Evolutionary conservation across 2,797 vertebrate genomes (phyloP), one percentile per base, ranked within the genome.

Genomic region (Merluccius polli): DNA sequence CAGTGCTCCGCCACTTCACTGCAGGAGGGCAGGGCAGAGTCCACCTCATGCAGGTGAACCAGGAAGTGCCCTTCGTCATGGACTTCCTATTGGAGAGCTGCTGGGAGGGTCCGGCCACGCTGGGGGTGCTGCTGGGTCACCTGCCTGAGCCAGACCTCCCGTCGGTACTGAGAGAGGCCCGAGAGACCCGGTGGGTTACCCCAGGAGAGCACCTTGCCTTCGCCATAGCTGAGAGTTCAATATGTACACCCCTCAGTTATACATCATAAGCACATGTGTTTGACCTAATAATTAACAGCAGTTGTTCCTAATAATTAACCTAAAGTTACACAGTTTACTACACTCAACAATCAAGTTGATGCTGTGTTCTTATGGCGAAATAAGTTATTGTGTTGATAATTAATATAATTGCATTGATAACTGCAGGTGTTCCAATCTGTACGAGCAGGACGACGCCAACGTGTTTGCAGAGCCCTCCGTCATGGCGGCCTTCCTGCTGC

Each of bases 361-460:
- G 44, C 18, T 72, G 32, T 27, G 32, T n/a, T n/a, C n/a, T n/a
- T n/a, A n/a, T n/a, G n/a, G n/a, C n/a, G n/a, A n/a, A n/a, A n/a
- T n/a, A n/a, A n/a, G 15, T 8, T 71, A 33, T 38, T 2, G 18
- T 10, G 30, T 21, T 27, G 29, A 31, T 30, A 3, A 35, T 18
- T 15, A 5, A 21, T 13, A 24, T n/a, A n/a, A n/a, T 27, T 69
- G 73, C 36, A 3, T 69, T 75, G 27, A 85, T 68, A 75, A 35
- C 4, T n/a, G 41, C 87, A 97, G 96, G 86, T 81, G 85, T 4
- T 21, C 82, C 83, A 93, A 87, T 77, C 88, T 98, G 73, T 98
- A 97, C 73, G 95, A 95, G 79, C 95, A 96, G 83, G 96, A 98
- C 0, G 93, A 96, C 18, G 93, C 93, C 71, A 97, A 96, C 0